Percentiles rank a stretch among this genome's conserved stretches.
phyloP scores from a whole-genome alignment of 1,140 invertebrate genomes.

The Trypoxylus dichotomus region DNA sequence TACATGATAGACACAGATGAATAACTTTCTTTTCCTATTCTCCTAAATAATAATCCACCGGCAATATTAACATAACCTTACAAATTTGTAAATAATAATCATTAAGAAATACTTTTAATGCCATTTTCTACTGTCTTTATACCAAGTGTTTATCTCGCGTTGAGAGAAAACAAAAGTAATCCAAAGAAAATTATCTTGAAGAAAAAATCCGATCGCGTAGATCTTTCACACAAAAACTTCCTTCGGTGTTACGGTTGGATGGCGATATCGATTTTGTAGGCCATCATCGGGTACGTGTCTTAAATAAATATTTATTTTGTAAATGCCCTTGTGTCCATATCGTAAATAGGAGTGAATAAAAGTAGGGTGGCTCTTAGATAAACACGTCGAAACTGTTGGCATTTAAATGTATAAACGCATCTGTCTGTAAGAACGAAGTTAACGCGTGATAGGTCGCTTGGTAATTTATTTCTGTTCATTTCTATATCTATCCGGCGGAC shows the following conservation, averaged over 20 bases:
- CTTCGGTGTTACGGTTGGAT: not conserved
- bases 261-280: slow-evolving; percentile 32
- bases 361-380: slow-evolving; percentile 39
- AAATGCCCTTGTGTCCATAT: slow-evolving; percentile 40
- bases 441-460: not conserved
- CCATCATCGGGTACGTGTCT: slow-evolving; percentile 31
- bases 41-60: no score
- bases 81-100: no score
- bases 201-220: not conserved
- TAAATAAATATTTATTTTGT: slow-evolving; percentile 45
- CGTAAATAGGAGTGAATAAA: slow-evolving; percentile 34
- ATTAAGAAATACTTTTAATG: no score
- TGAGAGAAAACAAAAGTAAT: not conserved
- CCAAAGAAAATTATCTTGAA: not conserved
- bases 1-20: no score
- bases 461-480: no score
- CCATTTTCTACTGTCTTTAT: no score
- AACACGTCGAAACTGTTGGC: slow-evolving; percentile 27
- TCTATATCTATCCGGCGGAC: no score
- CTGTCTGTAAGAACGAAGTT: not conserved
- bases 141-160: no score
- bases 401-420: slow-evolving; percentile 22
- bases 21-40: no score
- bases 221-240: not conserved
- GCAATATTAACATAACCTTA: no score